These are phyloP conservation scores for Nomada lathburiana DNA, from an alignment of 2,888 invertebrate genomes.

Conservation along the genomic window DNA sequence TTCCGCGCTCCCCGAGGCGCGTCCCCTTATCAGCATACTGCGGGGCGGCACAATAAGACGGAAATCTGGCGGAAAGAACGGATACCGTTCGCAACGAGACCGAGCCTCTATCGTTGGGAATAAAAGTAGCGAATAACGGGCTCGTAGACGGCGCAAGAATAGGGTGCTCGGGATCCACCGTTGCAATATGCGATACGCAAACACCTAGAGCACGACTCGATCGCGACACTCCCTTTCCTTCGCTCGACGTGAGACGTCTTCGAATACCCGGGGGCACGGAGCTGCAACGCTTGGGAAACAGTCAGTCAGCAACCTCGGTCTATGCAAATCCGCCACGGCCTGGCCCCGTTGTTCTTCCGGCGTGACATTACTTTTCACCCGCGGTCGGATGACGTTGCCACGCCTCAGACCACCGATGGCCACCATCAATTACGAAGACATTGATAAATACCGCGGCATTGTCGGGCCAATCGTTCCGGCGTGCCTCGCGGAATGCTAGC, in stretches of 20 bases:
- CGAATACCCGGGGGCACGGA: slow-evolving; percentile 23
- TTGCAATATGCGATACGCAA: slow-evolving; percentile 59
- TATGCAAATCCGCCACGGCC: slow-evolving; percentile 49
- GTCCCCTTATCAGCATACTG: slow-evolving; percentile 69
- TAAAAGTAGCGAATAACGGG: slow-evolving; percentile 65
- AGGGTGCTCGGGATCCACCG: slow-evolving; percentile 7
- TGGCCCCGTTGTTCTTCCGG: slow-evolving; percentile 55
- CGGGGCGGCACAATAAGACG: slow-evolving; percentile 71
- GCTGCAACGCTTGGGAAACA: slow-evolving; percentile 23
- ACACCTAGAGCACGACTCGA: slow-evolving; percentile 36
- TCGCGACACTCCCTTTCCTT: slow-evolving; percentile 46
- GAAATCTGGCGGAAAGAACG: slow-evolving; percentile 74
- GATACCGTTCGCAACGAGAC: slow-evolving; percentile 67
- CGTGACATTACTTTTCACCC: slow-evolving; percentile 55
- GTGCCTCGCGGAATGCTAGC: neutral
- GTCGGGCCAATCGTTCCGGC: slow-evolving; percentile 41
- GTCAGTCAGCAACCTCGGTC: neutral
- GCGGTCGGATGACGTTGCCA: slow-evolving; percentile 41
- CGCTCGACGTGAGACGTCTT: slow-evolving; percentile 49
- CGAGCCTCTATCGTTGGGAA: slow-evolving; percentile 67
- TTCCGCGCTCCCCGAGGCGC: slow-evolving; percentile 52
- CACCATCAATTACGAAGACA: slow-evolving; percentile 66
- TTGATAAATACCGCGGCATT: slow-evolving; percentile 63
- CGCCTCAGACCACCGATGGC: slow-evolving; percentile 41
- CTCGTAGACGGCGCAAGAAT: slow-evolving; percentile 37